A percentile compares a stretch with the other conserved stretches of the same genome.
Conservation (phyloP, 2,797 vertebrate species). For the Acestrorhynchus altus region DNA sequence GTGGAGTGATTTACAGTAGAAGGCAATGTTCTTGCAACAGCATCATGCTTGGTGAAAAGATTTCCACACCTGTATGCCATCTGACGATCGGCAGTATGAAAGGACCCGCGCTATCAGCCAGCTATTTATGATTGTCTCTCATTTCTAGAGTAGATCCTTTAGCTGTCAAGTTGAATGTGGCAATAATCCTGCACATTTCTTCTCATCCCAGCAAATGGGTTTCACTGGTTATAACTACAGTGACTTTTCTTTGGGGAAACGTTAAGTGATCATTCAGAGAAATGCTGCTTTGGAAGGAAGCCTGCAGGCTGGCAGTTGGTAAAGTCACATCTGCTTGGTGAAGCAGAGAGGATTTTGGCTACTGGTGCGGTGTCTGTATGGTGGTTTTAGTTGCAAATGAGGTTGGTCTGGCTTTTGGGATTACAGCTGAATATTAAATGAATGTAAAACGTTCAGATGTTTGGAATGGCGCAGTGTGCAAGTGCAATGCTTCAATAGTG, state of each 20-base stretch:
- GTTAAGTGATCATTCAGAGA: constrained; percentile 16
- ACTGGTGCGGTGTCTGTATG: background rate
- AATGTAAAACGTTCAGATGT: constrained; percentile 26
- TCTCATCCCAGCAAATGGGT: constrained; percentile 6
- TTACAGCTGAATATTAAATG: constrained; percentile 31
- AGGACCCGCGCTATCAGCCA: background rate
- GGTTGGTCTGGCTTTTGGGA: constrained; percentile 35
- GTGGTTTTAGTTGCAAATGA: constrained; percentile 15
- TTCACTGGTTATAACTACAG: constrained; percentile 16
- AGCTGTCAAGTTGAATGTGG: constrained; percentile 17
- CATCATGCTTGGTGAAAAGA: constrained; percentile 17
- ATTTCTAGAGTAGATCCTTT: constrained; percentile 5
- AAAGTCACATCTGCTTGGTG: constrained; percentile 13
- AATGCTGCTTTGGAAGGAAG: constrained; percentile 12
- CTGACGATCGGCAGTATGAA: constrained; percentile 8
- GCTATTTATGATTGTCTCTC: constrained; percentile 18
- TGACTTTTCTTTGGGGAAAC: background rate
- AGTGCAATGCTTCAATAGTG: constrained; percentile 34
- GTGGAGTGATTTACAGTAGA: background rate
- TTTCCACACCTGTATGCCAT: background rate
- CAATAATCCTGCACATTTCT: constrained; percentile 33
- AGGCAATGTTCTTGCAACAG: background rate
- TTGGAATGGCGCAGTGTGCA: constrained; percentile 3
- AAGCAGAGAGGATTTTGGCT: constrained; percentile 38
- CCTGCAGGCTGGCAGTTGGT: constrained; percentile 16